Conservation (phyloP, 2,797 vertebrate species). For the Babyrousa celebensis region DNA sequence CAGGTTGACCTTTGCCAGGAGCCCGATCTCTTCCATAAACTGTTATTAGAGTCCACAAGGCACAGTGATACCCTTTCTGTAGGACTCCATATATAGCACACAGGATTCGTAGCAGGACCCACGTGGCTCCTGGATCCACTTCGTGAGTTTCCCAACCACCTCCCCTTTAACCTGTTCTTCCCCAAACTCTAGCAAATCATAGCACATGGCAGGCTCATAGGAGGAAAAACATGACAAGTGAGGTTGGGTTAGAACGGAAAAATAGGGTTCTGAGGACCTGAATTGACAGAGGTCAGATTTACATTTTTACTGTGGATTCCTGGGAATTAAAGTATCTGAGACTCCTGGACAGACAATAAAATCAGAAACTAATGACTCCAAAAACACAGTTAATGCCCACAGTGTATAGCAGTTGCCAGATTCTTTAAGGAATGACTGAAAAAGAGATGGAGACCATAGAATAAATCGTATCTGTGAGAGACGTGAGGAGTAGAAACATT, state of each 20-base stretch:
- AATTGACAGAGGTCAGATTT: background rate
- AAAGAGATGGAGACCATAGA: background rate
- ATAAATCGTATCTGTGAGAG: background rate
- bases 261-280: background rate
- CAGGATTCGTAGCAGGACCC: background rate
- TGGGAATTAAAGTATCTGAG: background rate
- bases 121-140: background rate
- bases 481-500: background rate
- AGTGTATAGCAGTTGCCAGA: background rate
- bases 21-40: background rate
- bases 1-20: background rate
- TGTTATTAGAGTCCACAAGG: background rate
- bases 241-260: background rate
- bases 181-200: background rate
- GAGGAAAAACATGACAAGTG: background rate
- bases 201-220: background rate
- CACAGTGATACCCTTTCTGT: background rate
- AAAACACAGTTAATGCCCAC: no score
- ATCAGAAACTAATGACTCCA: background rate
- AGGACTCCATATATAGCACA: background rate
- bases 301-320: background rate
- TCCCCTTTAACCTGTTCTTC: background rate
- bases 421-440: background rate
- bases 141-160: background rate
- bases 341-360: conserved; percentile 14